phyloP scores from a whole-genome alignment of 2,113 vertebrate species.

The Ancistrus triradiatus region DNA sequence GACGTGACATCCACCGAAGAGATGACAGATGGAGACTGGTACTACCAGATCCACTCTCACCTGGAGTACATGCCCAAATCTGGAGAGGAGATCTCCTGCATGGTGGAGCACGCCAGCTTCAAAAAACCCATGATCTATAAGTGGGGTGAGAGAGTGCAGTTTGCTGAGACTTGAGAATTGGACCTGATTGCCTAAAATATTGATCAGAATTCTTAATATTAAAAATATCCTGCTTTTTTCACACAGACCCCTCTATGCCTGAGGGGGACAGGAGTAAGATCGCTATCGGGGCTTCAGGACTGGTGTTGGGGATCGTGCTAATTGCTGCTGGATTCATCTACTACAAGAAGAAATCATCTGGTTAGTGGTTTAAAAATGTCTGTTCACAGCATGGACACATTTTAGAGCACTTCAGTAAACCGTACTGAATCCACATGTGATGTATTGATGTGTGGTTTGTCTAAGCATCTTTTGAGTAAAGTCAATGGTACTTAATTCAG shows the following conservation, averaged over 20 bases:
- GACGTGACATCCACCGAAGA: slow-evolving; percentile 45
- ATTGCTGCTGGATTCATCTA: slow-evolving; percentile 48
- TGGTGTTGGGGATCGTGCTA: slow-evolving; percentile 52
- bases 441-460: too few species aligned
- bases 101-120: slow-evolving; percentile 50
- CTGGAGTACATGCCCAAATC: slow-evolving; percentile 50
- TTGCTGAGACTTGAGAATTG: too few species aligned
- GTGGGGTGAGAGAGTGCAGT: slow-evolving; percentile 42
- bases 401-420: not conserved
- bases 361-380: slow-evolving; percentile 6
- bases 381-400: not conserved
- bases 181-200: too few species aligned
- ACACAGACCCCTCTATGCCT: slow-evolving; percentile 3
- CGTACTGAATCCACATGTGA: too few species aligned
- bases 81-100: slow-evolving; percentile 53
- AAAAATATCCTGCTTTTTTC: too few species aligned
- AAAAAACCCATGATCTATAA: slow-evolving; percentile 6
- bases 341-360: slow-evolving; percentile 41
- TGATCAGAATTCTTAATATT: not conserved
- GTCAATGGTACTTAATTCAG: too few species aligned
- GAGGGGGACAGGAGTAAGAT: slow-evolving; percentile 46
- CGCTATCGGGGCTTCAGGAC: slow-evolving; percentile 44
- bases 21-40: slow-evolving; percentile 53
- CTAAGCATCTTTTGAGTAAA: too few species aligned
- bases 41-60: slow-evolving; percentile 55